These are phyloP conservation scores for Torymus tubicola DNA, from an alignment of 2,888 invertebrate species.

Conservation along the genomic window DNA sequence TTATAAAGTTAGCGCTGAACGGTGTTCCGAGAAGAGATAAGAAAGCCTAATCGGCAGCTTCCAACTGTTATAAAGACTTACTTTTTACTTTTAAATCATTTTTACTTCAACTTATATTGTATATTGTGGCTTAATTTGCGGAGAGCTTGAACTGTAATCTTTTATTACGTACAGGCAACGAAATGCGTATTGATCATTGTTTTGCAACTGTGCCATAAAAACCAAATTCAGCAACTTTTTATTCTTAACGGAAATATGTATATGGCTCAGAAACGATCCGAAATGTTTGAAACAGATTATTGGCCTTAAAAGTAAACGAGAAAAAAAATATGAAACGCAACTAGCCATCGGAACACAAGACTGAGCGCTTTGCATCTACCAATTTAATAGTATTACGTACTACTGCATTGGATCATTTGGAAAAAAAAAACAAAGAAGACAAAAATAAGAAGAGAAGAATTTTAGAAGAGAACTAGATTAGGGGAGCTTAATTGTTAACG, in stretches of 20 bases:
- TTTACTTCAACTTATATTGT: conserved; percentile 31
- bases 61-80: conserved; percentile 48
- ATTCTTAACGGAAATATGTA: background rate
- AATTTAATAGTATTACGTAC: conserved; percentile 61
- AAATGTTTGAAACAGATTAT: conserved; percentile 32
- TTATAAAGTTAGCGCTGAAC: conserved; percentile 34
- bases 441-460: conserved; percentile 45
- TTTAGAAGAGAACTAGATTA: conserved; percentile 50
- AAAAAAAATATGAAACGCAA: conserved; percentile 57
- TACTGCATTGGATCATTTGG: conserved; percentile 29
- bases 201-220: conserved; percentile 44
- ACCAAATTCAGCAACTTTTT: conserved; percentile 15
- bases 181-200: conserved; percentile 5
- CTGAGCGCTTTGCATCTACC: conserved; percentile 68
- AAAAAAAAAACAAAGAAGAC: conserved; percentile 1
- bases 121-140: conserved; percentile 21
- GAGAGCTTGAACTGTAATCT: conserved; percentile 32
- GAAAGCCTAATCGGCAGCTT: conserved; percentile 47
- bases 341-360: conserved; percentile 69
- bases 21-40: conserved; percentile 29
- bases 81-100: conserved; percentile 23
- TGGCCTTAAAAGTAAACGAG: conserved; percentile 63
- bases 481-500: conserved; percentile 63
- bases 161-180: conserved; percentile 9
- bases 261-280: conserved; percentile 7